Conservation (phyloP, 2,797 vertebrate genomes). For the Parotocinclus haroldoi region DNA sequence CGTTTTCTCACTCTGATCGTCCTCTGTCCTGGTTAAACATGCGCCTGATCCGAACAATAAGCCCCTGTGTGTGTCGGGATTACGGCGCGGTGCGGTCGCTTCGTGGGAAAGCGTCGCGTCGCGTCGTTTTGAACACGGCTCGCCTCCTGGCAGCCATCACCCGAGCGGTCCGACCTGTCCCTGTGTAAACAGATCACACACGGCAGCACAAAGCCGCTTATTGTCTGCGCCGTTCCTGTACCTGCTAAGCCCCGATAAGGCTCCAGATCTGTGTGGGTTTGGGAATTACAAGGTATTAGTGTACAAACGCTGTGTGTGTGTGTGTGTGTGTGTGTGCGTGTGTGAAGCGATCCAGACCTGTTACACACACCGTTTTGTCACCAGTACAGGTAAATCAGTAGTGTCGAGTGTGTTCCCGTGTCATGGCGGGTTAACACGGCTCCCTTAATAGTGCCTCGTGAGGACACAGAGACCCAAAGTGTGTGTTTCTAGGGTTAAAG, state of each 20-base stretch:
- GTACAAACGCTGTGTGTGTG: no score
- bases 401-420: no score
- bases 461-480: not conserved
- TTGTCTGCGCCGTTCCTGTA: constrained; percentile 9
- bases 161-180: constrained; percentile 36
- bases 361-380: not conserved
- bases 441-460: not conserved
- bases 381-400: not conserved
- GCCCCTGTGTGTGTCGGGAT: not conserved
- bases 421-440: not conserved
- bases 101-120: not conserved
- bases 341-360: not conserved
- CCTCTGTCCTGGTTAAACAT: not conserved
- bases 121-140: constrained; percentile 17
- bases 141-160: not conserved
- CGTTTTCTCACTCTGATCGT: not conserved
- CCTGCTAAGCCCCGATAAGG: no score
- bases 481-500: no score
- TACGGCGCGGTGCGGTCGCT: not conserved
- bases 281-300: no score
- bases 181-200: constrained; percentile 13
- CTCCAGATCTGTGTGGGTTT: not conserved
- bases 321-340: no score
- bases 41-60: not conserved
- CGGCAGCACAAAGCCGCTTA: constrained; percentile 26